Evolutionary conservation across 1,140 invertebrate genomes (phyloP).

Genomic region (Drosophila micromelanica): DNA sequence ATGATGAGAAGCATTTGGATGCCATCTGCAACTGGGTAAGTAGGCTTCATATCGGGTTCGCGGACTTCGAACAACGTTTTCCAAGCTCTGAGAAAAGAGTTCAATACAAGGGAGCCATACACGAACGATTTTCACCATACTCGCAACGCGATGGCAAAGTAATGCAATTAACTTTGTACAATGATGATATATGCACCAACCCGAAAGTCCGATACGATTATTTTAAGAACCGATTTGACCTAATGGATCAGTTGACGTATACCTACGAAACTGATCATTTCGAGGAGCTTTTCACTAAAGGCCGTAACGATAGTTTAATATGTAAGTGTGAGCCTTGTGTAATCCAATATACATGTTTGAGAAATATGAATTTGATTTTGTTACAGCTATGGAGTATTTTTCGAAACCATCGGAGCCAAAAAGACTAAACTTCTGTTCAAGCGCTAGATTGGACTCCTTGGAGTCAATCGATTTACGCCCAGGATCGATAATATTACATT

Average conservation of each 20-base stretch:
- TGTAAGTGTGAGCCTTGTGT: constrained; percentile 82
- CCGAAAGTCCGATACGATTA: constrained; percentile 87
- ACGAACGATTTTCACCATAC: constrained; percentile 92
- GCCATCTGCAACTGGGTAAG: constrained; percentile 91
- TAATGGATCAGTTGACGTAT: constrained; percentile 86
- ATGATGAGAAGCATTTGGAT: constrained; percentile 90
- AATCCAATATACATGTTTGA: neutral
- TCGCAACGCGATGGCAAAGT: constrained; percentile 88
- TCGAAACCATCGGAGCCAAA: constrained; percentile 37
- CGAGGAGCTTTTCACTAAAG: constrained; percentile 89
- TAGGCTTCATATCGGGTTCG: constrained; percentile 87
- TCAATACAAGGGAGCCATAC: constrained; percentile 90
- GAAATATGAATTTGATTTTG: neutral
- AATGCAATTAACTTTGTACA: constrained; percentile 88
- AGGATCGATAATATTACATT: constrained; percentile 47
- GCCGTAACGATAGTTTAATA: constrained; percentile 88
- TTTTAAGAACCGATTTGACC: constrained; percentile 89
- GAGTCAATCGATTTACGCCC: constrained; percentile 49
- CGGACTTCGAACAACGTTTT: constrained; percentile 90
- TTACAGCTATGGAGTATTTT: constrained; percentile 64
- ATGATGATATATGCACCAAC: constrained; percentile 88
- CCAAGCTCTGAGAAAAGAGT: constrained; percentile 89
- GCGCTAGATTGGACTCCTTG: constrained; percentile 64
- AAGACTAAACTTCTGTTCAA: constrained; percentile 88
- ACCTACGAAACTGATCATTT: constrained; percentile 86